A percentile compares a stretch with the other conserved stretches of the same genome.
Evolutionary conservation across 2,113 vertebrate species (phyloP).

Genomic region (Megaceryle torquata): DNA sequence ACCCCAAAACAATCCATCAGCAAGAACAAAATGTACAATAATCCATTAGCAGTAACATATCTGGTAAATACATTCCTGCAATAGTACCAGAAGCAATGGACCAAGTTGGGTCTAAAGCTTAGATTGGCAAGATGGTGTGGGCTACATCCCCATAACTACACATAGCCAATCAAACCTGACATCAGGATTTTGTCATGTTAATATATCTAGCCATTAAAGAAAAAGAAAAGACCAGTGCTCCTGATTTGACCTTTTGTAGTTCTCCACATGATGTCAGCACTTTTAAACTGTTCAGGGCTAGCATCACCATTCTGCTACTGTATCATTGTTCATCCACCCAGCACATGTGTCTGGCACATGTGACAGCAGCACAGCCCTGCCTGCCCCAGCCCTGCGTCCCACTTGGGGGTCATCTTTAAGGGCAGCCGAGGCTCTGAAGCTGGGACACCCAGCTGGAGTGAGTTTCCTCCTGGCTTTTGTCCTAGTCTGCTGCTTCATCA

Average conservation of each 20-base stretch:
- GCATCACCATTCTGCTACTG: rapidly evolving
- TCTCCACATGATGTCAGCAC: not conserved
- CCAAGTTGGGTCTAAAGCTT: not conserved
- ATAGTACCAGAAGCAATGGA: not conserved
- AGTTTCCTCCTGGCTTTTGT: not conserved
- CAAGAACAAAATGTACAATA: not conserved
- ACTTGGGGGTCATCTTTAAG: rapidly evolving
- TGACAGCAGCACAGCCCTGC: not conserved
- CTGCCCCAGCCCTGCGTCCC: rapidly evolving
- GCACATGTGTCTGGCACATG: rapidly evolving
- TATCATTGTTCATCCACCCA: not conserved
- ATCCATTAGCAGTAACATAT: not conserved
- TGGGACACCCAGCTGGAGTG: not conserved
- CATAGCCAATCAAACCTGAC: not conserved
- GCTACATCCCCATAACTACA: rapidly evolving
- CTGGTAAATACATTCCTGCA: not conserved
- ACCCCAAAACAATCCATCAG: too few species aligned
- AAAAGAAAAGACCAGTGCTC: not conserved
- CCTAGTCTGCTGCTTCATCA: rapidly evolving
- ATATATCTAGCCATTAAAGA: not conserved
- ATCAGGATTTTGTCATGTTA: not conserved
- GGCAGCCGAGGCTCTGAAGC: not conserved
- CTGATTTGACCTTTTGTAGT: not conserved
- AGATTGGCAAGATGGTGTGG: not conserved
- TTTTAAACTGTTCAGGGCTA: not conserved